Evolutionary conservation across 2,888 invertebrate species (phyloP).

Genomic region (Himalopsyche kuldschensis): DNA sequence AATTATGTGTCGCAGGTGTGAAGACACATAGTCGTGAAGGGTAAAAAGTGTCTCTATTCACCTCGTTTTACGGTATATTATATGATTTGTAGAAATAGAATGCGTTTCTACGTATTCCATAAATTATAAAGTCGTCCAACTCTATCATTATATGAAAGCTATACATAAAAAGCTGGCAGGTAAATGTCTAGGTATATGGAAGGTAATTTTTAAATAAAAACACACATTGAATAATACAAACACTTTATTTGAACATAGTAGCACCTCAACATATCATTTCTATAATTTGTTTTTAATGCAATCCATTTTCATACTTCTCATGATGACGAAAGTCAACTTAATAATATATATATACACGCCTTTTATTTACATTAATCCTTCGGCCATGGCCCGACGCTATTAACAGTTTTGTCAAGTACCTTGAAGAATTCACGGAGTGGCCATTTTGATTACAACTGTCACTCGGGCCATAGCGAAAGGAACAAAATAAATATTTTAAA

Average conservation of each 20-base stretch:
- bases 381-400: neutral
- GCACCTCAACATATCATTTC: slow-evolving; percentile 39
- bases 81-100: too few species aligned
- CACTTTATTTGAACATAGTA: slow-evolving; percentile 39
- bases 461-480: neutral
- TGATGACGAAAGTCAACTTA: neutral
- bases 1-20: too few species aligned
- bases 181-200: too few species aligned
- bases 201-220: neutral
- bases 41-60: too few species aligned
- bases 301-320: slow-evolving; percentile 16
- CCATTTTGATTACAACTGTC: neutral
- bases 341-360: slow-evolving; percentile 6
- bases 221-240: slow-evolving; percentile 33
- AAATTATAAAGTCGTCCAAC: too few species aligned
- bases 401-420: neutral
- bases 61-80: too few species aligned
- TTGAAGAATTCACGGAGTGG: neutral
- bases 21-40: too few species aligned
- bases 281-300: slow-evolving; percentile 26
- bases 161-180: too few species aligned
- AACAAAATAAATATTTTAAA: neutral
- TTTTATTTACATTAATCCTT: slow-evolving; percentile 2
- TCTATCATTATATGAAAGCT: too few species aligned
- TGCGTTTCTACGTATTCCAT: too few species aligned